A percentile compares a stretch with the other conserved stretches of the same genome.
Conservation (phyloP, 2,888 invertebrate genomes). For the Dysmachus trigonus region DNA sequence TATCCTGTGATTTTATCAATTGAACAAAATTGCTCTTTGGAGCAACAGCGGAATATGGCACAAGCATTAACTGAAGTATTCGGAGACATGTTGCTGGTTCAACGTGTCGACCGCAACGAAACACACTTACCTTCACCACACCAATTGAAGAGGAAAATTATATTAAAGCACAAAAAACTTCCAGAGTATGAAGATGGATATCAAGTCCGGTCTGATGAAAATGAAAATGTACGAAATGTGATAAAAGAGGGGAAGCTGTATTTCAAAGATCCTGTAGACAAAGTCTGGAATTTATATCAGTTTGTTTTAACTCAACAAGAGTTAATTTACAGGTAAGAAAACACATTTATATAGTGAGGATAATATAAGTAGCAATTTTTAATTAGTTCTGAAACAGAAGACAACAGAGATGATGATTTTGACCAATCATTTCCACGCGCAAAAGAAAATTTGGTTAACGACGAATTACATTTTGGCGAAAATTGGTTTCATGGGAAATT, state of each 20-base stretch:
- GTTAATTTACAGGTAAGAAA: slow-evolving; percentile 77
- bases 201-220: slow-evolving; percentile 68
- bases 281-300: slow-evolving; percentile 92
- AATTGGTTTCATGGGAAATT: slow-evolving; percentile 94
- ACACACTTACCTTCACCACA: slow-evolving; percentile 83
- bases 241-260: slow-evolving; percentile 90
- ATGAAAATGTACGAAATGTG: slow-evolving; percentile 82
- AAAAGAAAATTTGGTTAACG: slow-evolving; percentile 76
- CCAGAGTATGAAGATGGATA: slow-evolving; percentile 83
- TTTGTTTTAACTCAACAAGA: slow-evolving; percentile 90
- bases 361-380: background rate
- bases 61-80: slow-evolving; percentile 84
- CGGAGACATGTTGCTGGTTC: slow-evolving; percentile 83
- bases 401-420: slow-evolving; percentile 71
- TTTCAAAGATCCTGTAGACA: slow-evolving; percentile 87
- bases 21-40: slow-evolving; percentile 90
- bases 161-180: slow-evolving; percentile 91
- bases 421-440: slow-evolving; percentile 66
- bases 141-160: slow-evolving; percentile 78
- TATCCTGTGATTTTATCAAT: slow-evolving; percentile 91
- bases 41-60: slow-evolving; percentile 92
- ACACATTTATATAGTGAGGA: background rate
- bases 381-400: slow-evolving; percentile 66
- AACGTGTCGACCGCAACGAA: slow-evolving; percentile 82
- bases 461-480: slow-evolving; percentile 90